A percentile compares a stretch with the other conserved stretches of the same genome.
These are phyloP conservation scores for Drosophila fungiperda DNA, from an alignment of 2,888 invertebrate genomes.

Conservation along the genomic window DNA sequence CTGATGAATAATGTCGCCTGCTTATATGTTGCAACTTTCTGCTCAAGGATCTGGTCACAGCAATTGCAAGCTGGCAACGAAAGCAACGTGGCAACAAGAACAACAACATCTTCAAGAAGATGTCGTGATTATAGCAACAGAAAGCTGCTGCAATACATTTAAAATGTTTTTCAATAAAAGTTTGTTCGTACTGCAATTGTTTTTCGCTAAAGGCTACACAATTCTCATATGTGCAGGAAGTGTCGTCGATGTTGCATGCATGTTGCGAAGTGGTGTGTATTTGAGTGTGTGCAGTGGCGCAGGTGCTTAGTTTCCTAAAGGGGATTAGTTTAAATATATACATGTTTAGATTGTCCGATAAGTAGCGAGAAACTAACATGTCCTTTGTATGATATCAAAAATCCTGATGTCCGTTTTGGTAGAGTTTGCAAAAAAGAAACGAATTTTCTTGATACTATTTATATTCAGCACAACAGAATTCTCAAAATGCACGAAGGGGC, in stretches of 20 bases:
- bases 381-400: background rate
- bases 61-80: constrained; percentile 36
- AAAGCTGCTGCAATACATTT: constrained; percentile 68
- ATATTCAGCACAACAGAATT: background rate
- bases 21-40: constrained; percentile 53
- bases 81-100: constrained; percentile 4
- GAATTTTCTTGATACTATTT: too few relatives aligned
- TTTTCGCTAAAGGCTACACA: constrained; percentile 44
- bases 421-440: background rate
- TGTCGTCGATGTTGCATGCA: constrained; percentile 8
- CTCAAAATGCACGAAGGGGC: background rate
- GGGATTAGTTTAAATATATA: background rate
- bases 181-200: constrained; percentile 73
- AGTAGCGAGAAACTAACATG: background rate
- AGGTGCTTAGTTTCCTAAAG: background rate
- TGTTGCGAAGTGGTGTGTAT: background rate
- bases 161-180: constrained; percentile 79
- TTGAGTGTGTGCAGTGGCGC: background rate
- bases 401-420: too few relatives aligned
- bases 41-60: constrained; percentile 29
- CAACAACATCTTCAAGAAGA: constrained; percentile 38
- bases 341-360: background rate
- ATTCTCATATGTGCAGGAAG: constrained; percentile 22
- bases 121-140: constrained; percentile 43
- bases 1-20: constrained; percentile 64